phyloP scores from a whole-genome alignment of 2,797 vertebrate species.

The Chelonia mydas region DNA sequence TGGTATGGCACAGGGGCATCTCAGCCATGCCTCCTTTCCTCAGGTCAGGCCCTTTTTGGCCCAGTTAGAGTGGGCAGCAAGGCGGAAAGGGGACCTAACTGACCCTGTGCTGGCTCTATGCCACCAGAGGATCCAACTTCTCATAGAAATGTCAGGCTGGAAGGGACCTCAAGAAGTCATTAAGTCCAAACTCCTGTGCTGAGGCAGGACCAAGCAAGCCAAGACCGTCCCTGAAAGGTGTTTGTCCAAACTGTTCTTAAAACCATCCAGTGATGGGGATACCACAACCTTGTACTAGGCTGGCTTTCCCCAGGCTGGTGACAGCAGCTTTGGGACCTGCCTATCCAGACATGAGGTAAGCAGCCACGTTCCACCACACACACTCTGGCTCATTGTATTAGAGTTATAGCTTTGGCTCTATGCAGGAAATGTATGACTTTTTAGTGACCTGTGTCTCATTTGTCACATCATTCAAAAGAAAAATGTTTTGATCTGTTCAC shows the following conservation, averaged over 20 bases:
- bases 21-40: not conserved
- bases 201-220: not conserved
- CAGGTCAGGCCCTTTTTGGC: not conserved
- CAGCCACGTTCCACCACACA: rapidly evolving
- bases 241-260: not conserved
- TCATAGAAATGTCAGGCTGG: not conserved
- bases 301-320: rapidly evolving
- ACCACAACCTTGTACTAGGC: not conserved
- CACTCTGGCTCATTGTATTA: not conserved
- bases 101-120: rapidly evolving
- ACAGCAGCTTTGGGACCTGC: not conserved
- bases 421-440: not conserved
- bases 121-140: not conserved
- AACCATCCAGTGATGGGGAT: not conserved
- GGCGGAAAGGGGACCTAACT: not conserved
- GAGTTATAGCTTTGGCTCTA: not conserved
- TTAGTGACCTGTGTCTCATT: not conserved
- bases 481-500: not conserved
- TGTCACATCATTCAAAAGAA: rapidly evolving
- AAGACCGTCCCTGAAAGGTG: not conserved
- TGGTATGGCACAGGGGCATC: not conserved
- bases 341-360: rapidly evolving
- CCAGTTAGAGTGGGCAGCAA: not conserved
- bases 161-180: not conserved
- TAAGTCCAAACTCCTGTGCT: not conserved